phyloP scores from a whole-genome alignment of 2,888 invertebrate genomes.

The Arrhopalites spinosus region DNA sequence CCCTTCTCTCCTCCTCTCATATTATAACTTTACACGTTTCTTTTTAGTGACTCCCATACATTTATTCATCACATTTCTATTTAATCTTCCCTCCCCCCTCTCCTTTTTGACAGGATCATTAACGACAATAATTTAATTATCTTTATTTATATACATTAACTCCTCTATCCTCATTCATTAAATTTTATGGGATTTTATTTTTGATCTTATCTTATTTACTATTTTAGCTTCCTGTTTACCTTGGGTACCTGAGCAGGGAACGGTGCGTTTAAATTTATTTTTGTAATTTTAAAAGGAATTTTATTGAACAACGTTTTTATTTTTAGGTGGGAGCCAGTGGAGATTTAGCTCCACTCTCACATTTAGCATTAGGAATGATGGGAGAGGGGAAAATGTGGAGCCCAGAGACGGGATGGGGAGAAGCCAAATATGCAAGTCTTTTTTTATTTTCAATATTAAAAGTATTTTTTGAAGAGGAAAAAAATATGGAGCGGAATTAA shows the following conservation, averaged over 20 bases:
- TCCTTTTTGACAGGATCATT: background rate
- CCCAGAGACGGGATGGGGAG: slow-evolving; percentile 67
- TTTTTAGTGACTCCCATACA: background rate
- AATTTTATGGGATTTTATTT: no score
- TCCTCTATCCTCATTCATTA: no score
- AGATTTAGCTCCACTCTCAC: slow-evolving; percentile 70
- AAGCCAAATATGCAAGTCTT: slow-evolving; percentile 63
- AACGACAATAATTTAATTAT: background rate
- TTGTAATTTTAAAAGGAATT: no score
- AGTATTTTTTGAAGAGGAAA: no score
- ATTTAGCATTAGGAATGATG: slow-evolving; percentile 69
- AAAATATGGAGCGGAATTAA: no score
- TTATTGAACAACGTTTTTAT: no score
- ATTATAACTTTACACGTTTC: background rate
- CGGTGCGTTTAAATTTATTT: slow-evolving; percentile 57
- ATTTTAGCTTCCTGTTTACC: slow-evolving; percentile 69
- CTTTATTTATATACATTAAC: no score
- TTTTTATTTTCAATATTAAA: background rate
- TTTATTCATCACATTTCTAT: background rate
- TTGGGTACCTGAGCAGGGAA: slow-evolving; percentile 71
- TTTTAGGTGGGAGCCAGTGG: slow-evolving; percentile 67
- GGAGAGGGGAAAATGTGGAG: slow-evolving; percentile 74
- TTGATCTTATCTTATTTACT: no score
- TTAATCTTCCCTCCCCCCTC: background rate
- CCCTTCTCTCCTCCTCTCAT: background rate